Evolutionary conservation across 2,888 invertebrate genomes (phyloP).

Genomic region (Anodontia alba): DNA sequence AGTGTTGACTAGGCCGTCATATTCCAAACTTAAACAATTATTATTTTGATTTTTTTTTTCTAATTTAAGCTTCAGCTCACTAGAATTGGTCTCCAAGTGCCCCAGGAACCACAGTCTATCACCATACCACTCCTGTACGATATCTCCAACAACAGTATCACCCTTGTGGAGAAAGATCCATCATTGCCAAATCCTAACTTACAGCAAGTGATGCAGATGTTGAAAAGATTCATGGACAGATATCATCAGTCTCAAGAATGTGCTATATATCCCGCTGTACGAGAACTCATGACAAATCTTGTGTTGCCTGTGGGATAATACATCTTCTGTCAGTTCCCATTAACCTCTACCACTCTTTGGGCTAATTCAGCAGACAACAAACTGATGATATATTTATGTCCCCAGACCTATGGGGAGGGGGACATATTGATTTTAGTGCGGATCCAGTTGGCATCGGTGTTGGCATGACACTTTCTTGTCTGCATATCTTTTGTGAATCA

Average conservation of each 20-base stretch:
- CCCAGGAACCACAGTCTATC: slow-evolving; percentile 89
- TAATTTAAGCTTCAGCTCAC: slow-evolving; percentile 90
- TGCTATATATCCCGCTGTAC: slow-evolving; percentile 95
- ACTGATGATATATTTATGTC: too few relatives aligned
- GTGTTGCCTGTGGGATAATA: slow-evolving; percentile 88
- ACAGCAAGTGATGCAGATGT: slow-evolving; percentile 86
- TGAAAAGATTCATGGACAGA: slow-evolving; percentile 83
- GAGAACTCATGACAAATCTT: slow-evolving; percentile 94
- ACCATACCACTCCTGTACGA: slow-evolving; percentile 96
- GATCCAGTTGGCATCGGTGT: too few relatives aligned
- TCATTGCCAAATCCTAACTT: slow-evolving; percentile 58
- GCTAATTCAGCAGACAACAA: too few relatives aligned
- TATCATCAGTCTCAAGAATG: slow-evolving; percentile 88
- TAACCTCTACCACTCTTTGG: too few relatives aligned
- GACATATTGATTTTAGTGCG: too few relatives aligned
- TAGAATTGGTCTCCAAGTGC: slow-evolving; percentile 87
- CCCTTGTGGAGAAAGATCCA: slow-evolving; percentile 54
- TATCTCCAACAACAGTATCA: slow-evolving; percentile 92
- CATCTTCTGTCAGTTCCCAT: too few relatives aligned
- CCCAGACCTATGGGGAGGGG: too few relatives aligned
- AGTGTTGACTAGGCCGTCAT: too few relatives aligned
- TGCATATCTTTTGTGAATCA: too few relatives aligned
- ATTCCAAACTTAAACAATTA: too few relatives aligned
- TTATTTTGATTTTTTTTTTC: too few relatives aligned
- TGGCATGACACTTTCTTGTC: too few relatives aligned